phyloP scores from a whole-genome alignment of 2,797 vertebrate genomes.

The Telmatherina bonti region DNA sequence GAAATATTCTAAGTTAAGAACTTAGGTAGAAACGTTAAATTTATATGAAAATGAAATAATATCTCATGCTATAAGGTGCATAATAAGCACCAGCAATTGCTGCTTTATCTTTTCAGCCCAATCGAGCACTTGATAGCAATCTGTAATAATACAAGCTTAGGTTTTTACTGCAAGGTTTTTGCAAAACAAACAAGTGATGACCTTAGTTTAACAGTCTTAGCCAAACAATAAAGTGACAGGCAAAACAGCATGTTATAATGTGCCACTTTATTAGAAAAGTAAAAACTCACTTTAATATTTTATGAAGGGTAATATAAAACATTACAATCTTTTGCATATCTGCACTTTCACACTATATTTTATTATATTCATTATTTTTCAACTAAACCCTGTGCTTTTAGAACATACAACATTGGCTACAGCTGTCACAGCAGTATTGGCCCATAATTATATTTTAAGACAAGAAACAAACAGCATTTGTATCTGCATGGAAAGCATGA shows the following conservation, averaged over 20 bases:
- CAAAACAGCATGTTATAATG: slow-evolving; percentile 73
- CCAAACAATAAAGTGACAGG: slow-evolving; percentile 40
- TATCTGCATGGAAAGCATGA: slow-evolving; percentile 78
- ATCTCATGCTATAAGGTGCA: slow-evolving; percentile 6
- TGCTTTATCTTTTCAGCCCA: slow-evolving; percentile 37
- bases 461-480: slow-evolving; percentile 76
- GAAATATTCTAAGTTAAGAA: not conserved
- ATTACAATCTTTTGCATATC: slow-evolving; percentile 88
- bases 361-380: slow-evolving; percentile 75
- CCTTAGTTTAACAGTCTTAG: not conserved
- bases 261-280: slow-evolving; percentile 91
- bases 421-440: slow-evolving; percentile 81
- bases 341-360: slow-evolving; percentile 81
- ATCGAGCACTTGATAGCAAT: slow-evolving; percentile 29
- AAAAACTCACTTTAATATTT: slow-evolving; percentile 87
- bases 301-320: slow-evolving; percentile 87
- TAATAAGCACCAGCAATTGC: not conserved
- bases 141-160: slow-evolving; percentile 23
- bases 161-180: slow-evolving; percentile 10
- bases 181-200: not conserved
- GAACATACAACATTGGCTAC: slow-evolving; percentile 82
- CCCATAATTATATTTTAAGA: slow-evolving; percentile 77
- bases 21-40: not conserved
- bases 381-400: slow-evolving; percentile 83
- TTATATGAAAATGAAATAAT: slow-evolving; percentile 1